Evolutionary conservation across 2,113 vertebrate genomes (phyloP).

Genomic region (Zosterops japonicus): DNA sequence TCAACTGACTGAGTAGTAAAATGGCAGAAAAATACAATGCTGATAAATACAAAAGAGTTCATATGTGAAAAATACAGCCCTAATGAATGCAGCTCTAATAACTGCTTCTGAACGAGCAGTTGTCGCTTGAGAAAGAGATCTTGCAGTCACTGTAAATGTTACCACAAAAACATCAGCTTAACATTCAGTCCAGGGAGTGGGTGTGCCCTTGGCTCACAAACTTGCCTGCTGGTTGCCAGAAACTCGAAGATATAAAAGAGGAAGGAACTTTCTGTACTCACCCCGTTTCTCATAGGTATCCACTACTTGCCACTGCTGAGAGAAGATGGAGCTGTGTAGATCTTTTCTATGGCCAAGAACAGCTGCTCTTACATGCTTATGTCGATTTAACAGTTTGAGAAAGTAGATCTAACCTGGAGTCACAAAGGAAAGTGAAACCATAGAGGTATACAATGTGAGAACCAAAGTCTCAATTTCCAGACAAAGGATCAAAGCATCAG

Average conservation of each 20-base stretch:
- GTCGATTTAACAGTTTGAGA: background rate
- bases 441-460: background rate
- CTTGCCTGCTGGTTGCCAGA: background rate
- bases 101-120: background rate
- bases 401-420: background rate
- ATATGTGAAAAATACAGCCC: background rate
- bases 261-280: constrained; percentile 24
- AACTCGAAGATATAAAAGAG: background rate
- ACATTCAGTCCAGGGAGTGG: background rate
- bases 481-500: background rate
- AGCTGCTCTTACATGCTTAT: background rate
- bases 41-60: background rate
- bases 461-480: background rate
- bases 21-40: background rate
- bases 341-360: background rate
- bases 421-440: constrained; percentile 48
- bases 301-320: background rate
- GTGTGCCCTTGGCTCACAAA: constrained; percentile 28
- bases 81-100: background rate
- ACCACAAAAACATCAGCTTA: background rate
- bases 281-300: background rate
- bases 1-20: background rate
- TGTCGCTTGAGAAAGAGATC: background rate
- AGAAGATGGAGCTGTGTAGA: background rate
- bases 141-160: background rate